Percentiles rank a stretch among this genome's conserved stretches.
Evolutionary conservation across 2,797 vertebrate genomes (phyloP).

Genomic region (Argya squamiceps): DNA sequence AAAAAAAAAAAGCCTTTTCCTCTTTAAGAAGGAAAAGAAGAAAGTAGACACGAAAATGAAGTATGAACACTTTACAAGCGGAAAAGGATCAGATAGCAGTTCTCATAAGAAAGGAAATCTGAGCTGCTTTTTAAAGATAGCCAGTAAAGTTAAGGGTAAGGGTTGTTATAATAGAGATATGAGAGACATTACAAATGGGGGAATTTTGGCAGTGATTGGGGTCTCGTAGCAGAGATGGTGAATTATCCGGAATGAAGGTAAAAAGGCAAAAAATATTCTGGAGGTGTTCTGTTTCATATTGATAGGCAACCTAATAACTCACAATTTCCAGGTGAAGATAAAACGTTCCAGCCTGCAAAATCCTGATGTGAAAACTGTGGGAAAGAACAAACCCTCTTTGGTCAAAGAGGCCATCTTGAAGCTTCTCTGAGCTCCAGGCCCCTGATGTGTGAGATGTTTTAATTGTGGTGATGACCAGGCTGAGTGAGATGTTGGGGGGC

Average conservation of each 20-base stretch:
- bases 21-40: background rate
- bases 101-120: slow-evolving; percentile 34
- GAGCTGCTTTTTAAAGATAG: slow-evolving; percentile 43
- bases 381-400: background rate
- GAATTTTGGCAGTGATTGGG: background rate
- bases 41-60: background rate
- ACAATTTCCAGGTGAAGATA: background rate
- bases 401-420: background rate
- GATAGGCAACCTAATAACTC: background rate
- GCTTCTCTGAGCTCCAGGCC: background rate
- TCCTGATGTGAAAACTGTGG: background rate
- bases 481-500: accelerated
- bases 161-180: slow-evolving; percentile 6
- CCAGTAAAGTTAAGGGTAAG: slow-evolving; percentile 28
- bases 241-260: background rate
- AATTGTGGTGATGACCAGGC: too few species aligned
- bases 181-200: slow-evolving; percentile 2
- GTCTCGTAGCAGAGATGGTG: background rate
- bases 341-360: background rate
- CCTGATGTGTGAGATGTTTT: background rate
- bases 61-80: background rate
- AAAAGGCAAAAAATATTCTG: background rate
- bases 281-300: slow-evolving; percentile 4
- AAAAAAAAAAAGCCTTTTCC: background rate
- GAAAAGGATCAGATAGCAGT: slow-evolving; percentile 32